These are phyloP conservation scores for Pseudopipra pipra DNA, from an alignment of 2,113 vertebrate genomes.

Conservation along the genomic window DNA sequence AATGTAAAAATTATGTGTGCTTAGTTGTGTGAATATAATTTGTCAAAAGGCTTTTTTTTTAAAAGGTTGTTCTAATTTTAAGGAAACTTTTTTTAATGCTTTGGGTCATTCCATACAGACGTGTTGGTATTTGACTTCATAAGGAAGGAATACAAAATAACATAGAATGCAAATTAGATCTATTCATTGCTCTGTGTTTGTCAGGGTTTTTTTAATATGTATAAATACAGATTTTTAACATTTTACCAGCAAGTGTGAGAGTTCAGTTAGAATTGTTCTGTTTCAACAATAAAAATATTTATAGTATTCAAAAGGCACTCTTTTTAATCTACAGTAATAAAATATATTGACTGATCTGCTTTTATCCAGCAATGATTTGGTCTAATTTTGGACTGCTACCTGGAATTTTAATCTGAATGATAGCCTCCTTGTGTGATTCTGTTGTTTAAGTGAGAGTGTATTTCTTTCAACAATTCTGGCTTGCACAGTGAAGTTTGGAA, in stretches of 20 bases:
- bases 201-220: background rate
- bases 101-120: background rate
- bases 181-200: background rate
- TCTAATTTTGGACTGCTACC: background rate
- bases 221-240: background rate
- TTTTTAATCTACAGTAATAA: background rate
- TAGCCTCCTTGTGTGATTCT: background rate
- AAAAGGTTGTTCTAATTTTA: background rate
- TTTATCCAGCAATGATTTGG: background rate
- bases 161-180: background rate
- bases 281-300: background rate
- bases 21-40: background rate
- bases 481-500: background rate
- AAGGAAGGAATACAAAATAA: background rate
- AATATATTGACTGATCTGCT: background rate
- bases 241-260: background rate
- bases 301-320: background rate
- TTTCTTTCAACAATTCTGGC: background rate
- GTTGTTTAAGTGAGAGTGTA: background rate
- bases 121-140: background rate
- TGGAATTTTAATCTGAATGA: background rate
- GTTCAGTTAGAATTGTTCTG: background rate
- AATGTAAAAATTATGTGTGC: background rate
- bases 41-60: background rate
- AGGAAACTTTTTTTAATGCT: background rate